These are phyloP conservation scores for Psilanteris sp. DNA, from an alignment of 1,140 invertebrate genomes.

Conservation along the genomic window DNA sequence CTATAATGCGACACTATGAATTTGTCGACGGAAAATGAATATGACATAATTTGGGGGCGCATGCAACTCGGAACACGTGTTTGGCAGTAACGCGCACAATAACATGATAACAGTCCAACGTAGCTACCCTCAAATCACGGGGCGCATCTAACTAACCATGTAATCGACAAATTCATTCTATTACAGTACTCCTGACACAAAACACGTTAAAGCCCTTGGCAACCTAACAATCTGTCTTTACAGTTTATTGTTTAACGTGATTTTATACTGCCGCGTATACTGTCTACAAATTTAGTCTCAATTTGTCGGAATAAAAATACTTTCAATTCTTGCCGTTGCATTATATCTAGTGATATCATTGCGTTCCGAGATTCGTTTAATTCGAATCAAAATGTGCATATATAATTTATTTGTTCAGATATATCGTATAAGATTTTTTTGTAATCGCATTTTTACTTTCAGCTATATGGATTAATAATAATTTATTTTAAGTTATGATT, in stretches of 20 bases:
- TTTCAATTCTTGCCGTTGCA: too few species aligned
- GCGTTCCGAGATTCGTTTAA: too few species aligned
- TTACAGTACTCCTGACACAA: constrained; percentile 64
- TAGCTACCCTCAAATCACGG: constrained; percentile 74
- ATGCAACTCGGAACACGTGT: constrained; percentile 47
- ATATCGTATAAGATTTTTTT: too few species aligned
- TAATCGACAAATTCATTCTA: constrained; percentile 76
- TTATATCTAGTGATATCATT: too few species aligned
- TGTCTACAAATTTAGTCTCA: constrained; percentile 19
- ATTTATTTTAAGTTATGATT: too few species aligned
- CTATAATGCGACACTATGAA: too few species aligned
- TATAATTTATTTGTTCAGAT: too few species aligned
- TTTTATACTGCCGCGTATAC: constrained; percentile 14
- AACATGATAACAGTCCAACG: constrained; percentile 70
- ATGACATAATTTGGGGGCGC: too few species aligned
- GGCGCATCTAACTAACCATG: constrained; percentile 78
- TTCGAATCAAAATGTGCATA: too few species aligned
- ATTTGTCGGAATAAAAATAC: constrained; percentile 1
- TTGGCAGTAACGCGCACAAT: constrained; percentile 42
- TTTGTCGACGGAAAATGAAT: too few species aligned
- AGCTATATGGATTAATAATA: too few species aligned
- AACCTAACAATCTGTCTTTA: constrained; percentile 48
- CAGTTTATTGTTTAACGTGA: constrained; percentile 51
- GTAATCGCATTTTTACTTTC: too few species aligned
- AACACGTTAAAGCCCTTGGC: constrained; percentile 30